These are phyloP conservation scores for Nibea albiflora DNA, from an alignment of 2,113 vertebrate genomes.

Conservation along the genomic window DNA sequence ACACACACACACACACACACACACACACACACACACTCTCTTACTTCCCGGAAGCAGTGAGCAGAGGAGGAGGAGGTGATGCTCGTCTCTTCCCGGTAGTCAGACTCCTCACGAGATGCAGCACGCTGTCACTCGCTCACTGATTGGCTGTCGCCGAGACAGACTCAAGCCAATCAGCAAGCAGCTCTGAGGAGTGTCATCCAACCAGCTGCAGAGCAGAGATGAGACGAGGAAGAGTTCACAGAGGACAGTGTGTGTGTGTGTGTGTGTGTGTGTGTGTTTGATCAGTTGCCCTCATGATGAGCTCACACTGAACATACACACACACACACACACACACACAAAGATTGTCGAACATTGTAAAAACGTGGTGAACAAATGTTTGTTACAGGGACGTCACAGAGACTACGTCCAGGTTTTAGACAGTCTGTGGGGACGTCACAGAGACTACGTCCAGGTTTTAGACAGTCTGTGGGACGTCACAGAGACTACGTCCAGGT, in stretches of 20 bases:
- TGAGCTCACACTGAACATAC: background rate
- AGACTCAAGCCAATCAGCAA: constrained; percentile 44
- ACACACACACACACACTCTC: constrained; percentile 24
- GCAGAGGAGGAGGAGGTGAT: constrained; percentile 48
- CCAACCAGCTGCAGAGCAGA: background rate
- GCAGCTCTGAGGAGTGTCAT: background rate
- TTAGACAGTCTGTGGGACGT: too few relatives aligned
- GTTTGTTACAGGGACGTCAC: too few relatives aligned
- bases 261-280: constrained; percentile 33
- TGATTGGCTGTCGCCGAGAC: constrained; percentile 67
- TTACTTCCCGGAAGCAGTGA: constrained; percentile 65
- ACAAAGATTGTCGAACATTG: background rate
- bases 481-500: too few relatives aligned
- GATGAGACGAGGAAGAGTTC: background rate
- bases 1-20: constrained; percentile 20
- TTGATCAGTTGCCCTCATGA: background rate
- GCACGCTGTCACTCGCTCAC: constrained; percentile 17
- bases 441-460: too few relatives aligned
- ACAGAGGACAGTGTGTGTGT: constrained; percentile 23
- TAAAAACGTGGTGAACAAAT: too few relatives aligned
- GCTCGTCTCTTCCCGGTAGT: constrained; percentile 64
- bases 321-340: background rate
- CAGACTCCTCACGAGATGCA: constrained; percentile 58
- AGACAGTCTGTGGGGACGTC: too few relatives aligned
- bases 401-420: too few relatives aligned